These are phyloP conservation scores for Lymantria dispar DNA, from an alignment of 2,888 invertebrate species.

Conservation along the genomic window DNA sequence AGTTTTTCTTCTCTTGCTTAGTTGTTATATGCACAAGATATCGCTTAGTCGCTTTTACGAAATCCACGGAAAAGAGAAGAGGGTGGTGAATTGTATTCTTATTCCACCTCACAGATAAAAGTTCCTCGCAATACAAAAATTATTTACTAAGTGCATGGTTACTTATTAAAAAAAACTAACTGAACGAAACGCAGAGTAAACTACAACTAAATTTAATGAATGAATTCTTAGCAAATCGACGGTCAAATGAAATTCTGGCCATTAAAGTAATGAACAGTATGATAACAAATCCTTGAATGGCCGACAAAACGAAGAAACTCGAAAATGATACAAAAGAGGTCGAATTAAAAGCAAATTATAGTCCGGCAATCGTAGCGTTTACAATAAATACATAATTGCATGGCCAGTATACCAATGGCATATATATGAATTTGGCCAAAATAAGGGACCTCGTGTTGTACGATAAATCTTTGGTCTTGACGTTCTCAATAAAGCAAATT, in stretches of 20 bases:
- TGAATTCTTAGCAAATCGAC: constrained; percentile 10
- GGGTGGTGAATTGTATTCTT: too few species aligned
- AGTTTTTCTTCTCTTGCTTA: too few species aligned
- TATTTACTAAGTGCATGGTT: too few species aligned
- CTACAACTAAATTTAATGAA: background rate
- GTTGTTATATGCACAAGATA: too few species aligned
- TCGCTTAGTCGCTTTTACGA: too few species aligned
- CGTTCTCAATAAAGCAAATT: constrained; percentile 23
- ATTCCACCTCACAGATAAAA: too few species aligned
- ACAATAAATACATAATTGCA: constrained; percentile 84
- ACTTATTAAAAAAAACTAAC: too few species aligned
- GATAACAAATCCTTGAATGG: constrained; percentile 55
- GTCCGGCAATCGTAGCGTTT: constrained; percentile 78
- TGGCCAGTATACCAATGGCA: constrained; percentile 75
- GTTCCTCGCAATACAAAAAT: too few species aligned
- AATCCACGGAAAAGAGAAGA: too few species aligned
- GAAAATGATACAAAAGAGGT: constrained; percentile 79
- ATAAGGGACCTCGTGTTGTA: constrained; percentile 62
- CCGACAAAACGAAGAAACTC: constrained; percentile 71
- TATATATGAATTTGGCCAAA: constrained; percentile 62
- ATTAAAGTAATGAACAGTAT: constrained; percentile 19
- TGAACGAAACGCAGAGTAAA: too few species aligned
- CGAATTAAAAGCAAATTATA: constrained; percentile 82
- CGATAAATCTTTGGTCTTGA: constrained; percentile 51
- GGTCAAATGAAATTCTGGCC: constrained; percentile 10